Conservation (phyloP, 2,888 invertebrate genomes). For the Mimumesa dahlbomi region DNA sequence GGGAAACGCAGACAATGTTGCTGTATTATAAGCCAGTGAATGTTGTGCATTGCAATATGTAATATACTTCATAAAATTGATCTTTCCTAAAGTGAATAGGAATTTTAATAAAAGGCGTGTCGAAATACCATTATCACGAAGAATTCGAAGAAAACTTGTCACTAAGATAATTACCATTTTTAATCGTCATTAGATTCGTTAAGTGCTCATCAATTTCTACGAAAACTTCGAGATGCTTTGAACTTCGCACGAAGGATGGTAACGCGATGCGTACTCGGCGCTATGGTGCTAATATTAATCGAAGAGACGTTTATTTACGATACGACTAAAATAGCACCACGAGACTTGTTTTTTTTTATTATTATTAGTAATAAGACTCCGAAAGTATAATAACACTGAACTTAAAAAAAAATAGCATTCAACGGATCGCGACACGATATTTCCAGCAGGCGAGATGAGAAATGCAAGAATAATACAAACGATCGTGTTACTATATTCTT, state of each 20-base stretch:
- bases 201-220: background rate
- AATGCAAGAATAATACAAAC: too few relatives aligned
- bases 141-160: background rate
- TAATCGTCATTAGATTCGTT: background rate
- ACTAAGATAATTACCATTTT: constrained; percentile 1
- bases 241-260: too few relatives aligned
- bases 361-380: constrained; percentile 6
- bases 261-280: too few relatives aligned
- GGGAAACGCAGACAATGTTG: constrained; percentile 2
- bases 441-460: too few relatives aligned
- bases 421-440: too few relatives aligned
- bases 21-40: constrained; percentile 42
- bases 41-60: constrained; percentile 47
- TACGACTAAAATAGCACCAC: background rate
- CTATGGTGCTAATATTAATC: background rate
- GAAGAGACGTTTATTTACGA: background rate
- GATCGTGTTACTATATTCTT: background rate
- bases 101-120: constrained; percentile 1
- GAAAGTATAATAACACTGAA: background rate
- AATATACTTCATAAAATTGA: constrained; percentile 34
- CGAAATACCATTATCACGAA: background rate
- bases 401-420: too few relatives aligned
- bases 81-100: constrained; percentile 41
- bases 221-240: background rate
- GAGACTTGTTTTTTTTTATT: background rate